Base-by-base conservation (phyloP, 2,113 vertebrate species). In the Opisthocomus hoazin region DNA sequence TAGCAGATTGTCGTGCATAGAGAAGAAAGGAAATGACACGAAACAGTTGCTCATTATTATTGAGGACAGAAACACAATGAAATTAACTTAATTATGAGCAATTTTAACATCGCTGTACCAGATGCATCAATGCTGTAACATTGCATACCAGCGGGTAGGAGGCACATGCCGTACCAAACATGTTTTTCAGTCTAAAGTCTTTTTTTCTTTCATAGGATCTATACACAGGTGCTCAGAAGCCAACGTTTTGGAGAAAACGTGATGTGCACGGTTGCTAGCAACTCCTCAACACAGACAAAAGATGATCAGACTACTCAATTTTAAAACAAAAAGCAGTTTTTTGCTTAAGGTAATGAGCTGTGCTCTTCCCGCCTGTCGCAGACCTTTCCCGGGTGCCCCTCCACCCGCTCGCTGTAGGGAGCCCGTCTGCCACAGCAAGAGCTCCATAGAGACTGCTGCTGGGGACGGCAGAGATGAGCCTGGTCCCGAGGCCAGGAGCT, bases 21-120 rank as follows among this genome's bases (percentile, higher is more conserved):
- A 36, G 56, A 69, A 88, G 83, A 88, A 83, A 92, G 82, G 87
- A 76, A 95, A 87, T 66, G 81, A 76, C 94, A 96, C 2, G 0
- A 74, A 90, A 66, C 50, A 79, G 84, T 70, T 65, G 54, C 84
- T 92, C 74, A 9, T 66, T 69, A 46, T 82, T 93, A 88, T 69
- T 6, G 0, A 58, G 34, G 41, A 19, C 57, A 16, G 84, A 50
- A 91, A 79, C 36, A 24, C 81, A 69, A 46, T 15, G 56, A 90
- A 93, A 73, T 75, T 58, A 75, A 84, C 26, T 84, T 26, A 83
- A 93, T 78, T 85, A 82, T 29, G 61, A 76, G 88, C 73, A 78
- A 65, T 80, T 86, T 70, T 15, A 95, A 58, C 37, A 51, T 15
- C 27, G 39, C 63, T n/a, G 26, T 48, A 43, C 48, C 51, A 69